Evolutionary conservation across 2,888 invertebrate species (phyloP), one percentile per base, ranked within the genome.

Genomic region (Altica lythri): DNA sequence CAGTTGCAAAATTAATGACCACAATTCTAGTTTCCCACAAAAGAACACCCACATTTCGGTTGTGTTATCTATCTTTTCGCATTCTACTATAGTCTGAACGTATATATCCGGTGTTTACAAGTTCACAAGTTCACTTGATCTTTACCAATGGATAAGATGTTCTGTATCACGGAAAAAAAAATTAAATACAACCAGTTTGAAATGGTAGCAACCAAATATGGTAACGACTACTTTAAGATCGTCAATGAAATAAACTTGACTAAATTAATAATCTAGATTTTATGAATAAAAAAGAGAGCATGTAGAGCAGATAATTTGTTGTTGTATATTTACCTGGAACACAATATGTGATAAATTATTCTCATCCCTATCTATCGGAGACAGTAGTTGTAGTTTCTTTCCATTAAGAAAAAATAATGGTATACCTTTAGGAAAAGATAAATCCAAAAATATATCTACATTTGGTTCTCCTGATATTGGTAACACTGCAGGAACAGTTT

Each of bases 291-390:
- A 22, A 22, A 22, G 8, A 22, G 8, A 22, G 8, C 8, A 22
- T 22, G 22, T 5, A 22, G 4, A 22, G 4, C 17, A 16, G 16
- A 5, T 9, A n/a, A n/a, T n/a, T n/a, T n/a, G 13, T 18, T 27
- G 8, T 2, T 9, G n/a, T n/a, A 42, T 25, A 10, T 74, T 77
- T 76, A 92, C 91, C 86, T 92, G 91, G 73, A 93, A 92, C 18
- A 92, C 89, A 76, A 92, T 88, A 77, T 92, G 92, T 50, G 92
- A 92, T 51, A 92, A 79, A 72, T 90, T 91, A 67, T 90, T 89
- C 49, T 84, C 86, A 77, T 94, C 93, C 68, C 93, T 83, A 75
- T 94, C 93, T 43, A 94, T 78, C 0, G 93, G 92, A 63, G 88
- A 82, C 48, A 91, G 77, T 46, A 94, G 80, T 71, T 89, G 87